Evolutionary conservation across 2,888 invertebrate species (phyloP), one percentile per base, ranked within the genome.

Genomic region (Shargacucullia verbasci): DNA sequence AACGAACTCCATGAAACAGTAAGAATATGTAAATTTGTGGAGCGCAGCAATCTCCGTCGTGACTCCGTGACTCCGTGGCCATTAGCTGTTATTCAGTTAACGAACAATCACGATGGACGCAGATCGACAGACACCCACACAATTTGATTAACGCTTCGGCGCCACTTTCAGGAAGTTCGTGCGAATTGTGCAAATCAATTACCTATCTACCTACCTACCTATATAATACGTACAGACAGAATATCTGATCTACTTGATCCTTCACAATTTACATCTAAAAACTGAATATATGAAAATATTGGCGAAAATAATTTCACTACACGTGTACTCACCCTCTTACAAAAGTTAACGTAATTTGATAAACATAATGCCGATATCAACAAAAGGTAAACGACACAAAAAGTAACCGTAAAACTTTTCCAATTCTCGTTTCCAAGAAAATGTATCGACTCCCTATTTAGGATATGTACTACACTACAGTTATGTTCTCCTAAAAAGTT

Each of bases 91-190:
- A 76, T 73, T 73, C 58, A 65, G 58, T 78, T 68, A 73, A 60
- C 71, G 52, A 80, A 73, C 77, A 73, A 80, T 78, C 78, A 77
- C 78, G 73, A 73, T 70, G 52, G 48, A 55, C 69, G 53, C 64
- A 52, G 50, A 61, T 58, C 66, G 52, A 47, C 59, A 58, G 72
- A 71, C 59, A 59, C 68, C 64, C 52, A 58, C 62, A 70, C 74
- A 73, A 79, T 77, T 78, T 63, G 65, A 83, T 84, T 83, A 83
- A 67, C 81, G 73, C 76, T 63, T 52, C 67, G 53, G 65, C 57
- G 65, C 63, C 66, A 70, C 54, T 69, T 62, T 61, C 70, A 68
- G 76, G 74, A 78, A 80, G 62, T 79, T 71, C 48, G 70, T 64
- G 49, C 44, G 47, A 20, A 44, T 70, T 44, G 58, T 62, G 54